phyloP scores from a whole-genome alignment of 2,888 invertebrate species.

The Merodon equestris region DNA sequence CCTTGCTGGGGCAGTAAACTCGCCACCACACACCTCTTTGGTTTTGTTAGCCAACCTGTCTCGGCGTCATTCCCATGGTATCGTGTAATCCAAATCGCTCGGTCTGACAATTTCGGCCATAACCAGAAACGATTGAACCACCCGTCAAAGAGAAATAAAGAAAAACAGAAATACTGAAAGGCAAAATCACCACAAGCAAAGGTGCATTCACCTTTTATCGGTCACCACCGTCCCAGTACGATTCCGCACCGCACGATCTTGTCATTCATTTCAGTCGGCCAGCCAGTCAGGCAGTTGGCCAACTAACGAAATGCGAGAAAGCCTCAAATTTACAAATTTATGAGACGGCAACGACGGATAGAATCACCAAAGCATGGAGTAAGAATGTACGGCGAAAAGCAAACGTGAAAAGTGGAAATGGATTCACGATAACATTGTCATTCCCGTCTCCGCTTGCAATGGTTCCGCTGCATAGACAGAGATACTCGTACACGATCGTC shows the following conservation, averaged over 20 bases:
- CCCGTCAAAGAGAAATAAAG: constrained; percentile 10
- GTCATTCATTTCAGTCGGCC: constrained; percentile 43
- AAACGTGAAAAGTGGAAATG: constrained; percentile 22
- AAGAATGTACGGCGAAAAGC: not conserved
- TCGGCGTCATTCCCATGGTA: constrained; percentile 15
- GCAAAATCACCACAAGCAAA: constrained; percentile 24
- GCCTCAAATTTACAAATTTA: constrained; percentile 38
- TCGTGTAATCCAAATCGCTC: constrained; percentile 11
- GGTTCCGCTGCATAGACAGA: constrained; percentile 22
- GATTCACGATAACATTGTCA: constrained; percentile 18
- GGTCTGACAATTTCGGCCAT: constrained; percentile 14
- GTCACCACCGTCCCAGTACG: constrained; percentile 45
- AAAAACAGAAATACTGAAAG: constrained; percentile 41
- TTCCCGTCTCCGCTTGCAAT: constrained; percentile 15
- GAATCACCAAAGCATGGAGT: constrained; percentile 36
- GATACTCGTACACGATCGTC: not conserved
- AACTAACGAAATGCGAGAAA: constrained; percentile 34
- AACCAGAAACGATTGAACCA: not conserved
- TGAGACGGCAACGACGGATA: constrained; percentile 28
- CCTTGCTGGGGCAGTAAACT: no score
- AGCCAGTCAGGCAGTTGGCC: constrained; percentile 1
- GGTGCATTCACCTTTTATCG: constrained; percentile 48
- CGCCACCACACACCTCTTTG: no score
- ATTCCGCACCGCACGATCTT: constrained; percentile 52
- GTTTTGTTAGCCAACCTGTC: not conserved